phyloP scores from a whole-genome alignment of 2,797 vertebrate species.

The Typhlichthys subterraneus region DNA sequence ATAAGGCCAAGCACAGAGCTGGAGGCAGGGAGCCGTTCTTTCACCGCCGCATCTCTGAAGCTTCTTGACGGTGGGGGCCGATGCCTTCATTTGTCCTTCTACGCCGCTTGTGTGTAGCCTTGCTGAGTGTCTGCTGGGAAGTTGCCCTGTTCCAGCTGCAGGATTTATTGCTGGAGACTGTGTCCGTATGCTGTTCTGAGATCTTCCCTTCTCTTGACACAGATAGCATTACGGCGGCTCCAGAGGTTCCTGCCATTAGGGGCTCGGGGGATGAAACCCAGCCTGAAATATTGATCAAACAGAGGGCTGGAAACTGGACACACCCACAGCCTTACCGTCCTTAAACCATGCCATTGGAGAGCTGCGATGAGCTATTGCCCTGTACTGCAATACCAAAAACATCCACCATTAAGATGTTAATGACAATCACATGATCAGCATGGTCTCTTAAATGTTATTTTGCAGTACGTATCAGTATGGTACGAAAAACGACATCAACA shows the following conservation, averaged over 20 bases:
- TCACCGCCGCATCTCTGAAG: constrained; percentile 69
- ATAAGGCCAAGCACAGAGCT: constrained; percentile 59
- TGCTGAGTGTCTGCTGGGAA: constrained; percentile 57
- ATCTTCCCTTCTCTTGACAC: constrained; percentile 83
- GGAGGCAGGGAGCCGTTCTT: constrained; percentile 49
- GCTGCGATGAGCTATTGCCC: constrained; percentile 38
- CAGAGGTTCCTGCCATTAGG: constrained; percentile 94
- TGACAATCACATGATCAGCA: too few relatives aligned
- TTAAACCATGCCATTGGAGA: constrained; percentile 47
- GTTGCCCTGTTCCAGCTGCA: constrained; percentile 69
- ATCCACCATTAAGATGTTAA: constrained; percentile 21
- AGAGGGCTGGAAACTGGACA: constrained; percentile 87
- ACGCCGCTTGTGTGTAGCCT: constrained; percentile 47
- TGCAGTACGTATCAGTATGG: too few relatives aligned
- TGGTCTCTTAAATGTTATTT: too few relatives aligned
- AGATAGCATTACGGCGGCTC: constrained; percentile 94
- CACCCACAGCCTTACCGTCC: constrained; percentile 69
- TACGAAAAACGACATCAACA: too few relatives aligned
- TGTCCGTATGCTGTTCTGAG: constrained; percentile 80
- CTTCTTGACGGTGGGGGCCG: constrained; percentile 17
- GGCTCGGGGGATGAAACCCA: constrained; percentile 92
- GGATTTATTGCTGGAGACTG: constrained; percentile 84
- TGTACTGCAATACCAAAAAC: constrained; percentile 16
- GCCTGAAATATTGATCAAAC: constrained; percentile 93
- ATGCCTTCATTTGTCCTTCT: constrained; percentile 38